Evolutionary conservation across 2,113 vertebrate species (phyloP).

Genomic region (Empidonax traillii): DNA sequence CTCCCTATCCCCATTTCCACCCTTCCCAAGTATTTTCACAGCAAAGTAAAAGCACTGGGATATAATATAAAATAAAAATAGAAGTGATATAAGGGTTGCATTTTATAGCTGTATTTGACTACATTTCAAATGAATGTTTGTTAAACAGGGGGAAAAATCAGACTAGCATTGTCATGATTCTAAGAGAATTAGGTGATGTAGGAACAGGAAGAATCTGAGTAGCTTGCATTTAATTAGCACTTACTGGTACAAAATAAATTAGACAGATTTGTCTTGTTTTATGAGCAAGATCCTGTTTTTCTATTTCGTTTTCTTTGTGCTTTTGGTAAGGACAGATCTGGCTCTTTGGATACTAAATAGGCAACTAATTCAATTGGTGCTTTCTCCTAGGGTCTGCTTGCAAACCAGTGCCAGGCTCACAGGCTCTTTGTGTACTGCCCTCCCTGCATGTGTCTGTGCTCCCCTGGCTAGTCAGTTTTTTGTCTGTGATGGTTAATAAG

Average conservation of each 20-base stretch:
- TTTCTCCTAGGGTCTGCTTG: constrained; percentile 84
- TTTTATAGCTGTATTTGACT: constrained; percentile 84
- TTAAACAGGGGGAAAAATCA: constrained; percentile 87
- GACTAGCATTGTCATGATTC: constrained; percentile 80
- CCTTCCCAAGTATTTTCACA: constrained; percentile 72
- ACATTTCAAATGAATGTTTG: constrained; percentile 85
- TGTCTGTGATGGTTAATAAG: constrained; percentile 91
- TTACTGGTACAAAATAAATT: constrained; percentile 87
- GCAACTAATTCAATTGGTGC: constrained; percentile 91
- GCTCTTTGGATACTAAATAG: constrained; percentile 91
- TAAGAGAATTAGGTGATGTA: constrained; percentile 85
- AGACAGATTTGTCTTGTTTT: constrained; percentile 92
- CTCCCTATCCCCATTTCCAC: background rate
- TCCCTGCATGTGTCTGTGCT: constrained; percentile 86
- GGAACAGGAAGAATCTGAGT: constrained; percentile 85
- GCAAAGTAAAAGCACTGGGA: constrained; percentile 69
- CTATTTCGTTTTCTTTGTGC: constrained; percentile 89
- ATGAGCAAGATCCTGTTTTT: constrained; percentile 92
- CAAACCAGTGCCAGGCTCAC: constrained; percentile 86
- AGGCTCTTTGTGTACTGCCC: constrained; percentile 83
- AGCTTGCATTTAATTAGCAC: constrained; percentile 92
- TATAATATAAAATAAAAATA: constrained; percentile 80
- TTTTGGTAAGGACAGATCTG: constrained; percentile 90
- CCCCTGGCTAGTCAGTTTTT: constrained; percentile 88
- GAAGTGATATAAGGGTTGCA: constrained; percentile 77